Conservation (phyloP, 2,888 invertebrate species). For the Stramonita haemastoma region DNA sequence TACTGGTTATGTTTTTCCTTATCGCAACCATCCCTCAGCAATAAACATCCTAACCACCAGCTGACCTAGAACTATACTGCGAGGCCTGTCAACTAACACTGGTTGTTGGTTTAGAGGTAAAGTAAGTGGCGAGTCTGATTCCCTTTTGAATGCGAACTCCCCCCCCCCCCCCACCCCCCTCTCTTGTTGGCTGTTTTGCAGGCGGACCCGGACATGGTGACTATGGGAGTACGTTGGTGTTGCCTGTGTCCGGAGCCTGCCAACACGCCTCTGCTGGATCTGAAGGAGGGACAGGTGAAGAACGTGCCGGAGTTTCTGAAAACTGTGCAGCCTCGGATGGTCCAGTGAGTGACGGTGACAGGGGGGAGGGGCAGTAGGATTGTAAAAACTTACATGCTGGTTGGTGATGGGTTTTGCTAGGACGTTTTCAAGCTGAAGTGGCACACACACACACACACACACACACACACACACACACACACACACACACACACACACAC, state of each 20-base stretch:
- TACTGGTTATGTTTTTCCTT: no score
- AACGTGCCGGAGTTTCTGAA: conserved; percentile 15
- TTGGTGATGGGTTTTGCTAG: neutral
- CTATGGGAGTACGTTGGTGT: conserved; percentile 40
- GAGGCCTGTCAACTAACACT: no score
- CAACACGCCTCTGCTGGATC: conserved; percentile 37
- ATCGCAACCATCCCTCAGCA: no score
- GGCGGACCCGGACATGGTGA: conserved; percentile 37
- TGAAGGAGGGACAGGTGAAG: conserved; percentile 37
- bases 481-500: no score
- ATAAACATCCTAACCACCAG: no score
- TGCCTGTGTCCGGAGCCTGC: conserved; percentile 42
- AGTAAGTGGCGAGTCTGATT: no score
- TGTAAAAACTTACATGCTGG: neutral
- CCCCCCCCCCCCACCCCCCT: no score
- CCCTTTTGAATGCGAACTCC: no score
- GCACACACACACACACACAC: neutral
- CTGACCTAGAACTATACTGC: no score
- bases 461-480: neutral
- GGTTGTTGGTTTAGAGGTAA: no score
- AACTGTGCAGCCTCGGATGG: neutral
- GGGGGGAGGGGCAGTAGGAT: neutral
- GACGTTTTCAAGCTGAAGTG: neutral
- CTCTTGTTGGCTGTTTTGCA: conserved; percentile 17
- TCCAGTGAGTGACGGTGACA: neutral